A percentile compares a stretch with the other conserved stretches of the same genome.
Evolutionary conservation across 2,113 vertebrate species (phyloP).

Genomic region (Hymenochirus boettgeri): DNA sequence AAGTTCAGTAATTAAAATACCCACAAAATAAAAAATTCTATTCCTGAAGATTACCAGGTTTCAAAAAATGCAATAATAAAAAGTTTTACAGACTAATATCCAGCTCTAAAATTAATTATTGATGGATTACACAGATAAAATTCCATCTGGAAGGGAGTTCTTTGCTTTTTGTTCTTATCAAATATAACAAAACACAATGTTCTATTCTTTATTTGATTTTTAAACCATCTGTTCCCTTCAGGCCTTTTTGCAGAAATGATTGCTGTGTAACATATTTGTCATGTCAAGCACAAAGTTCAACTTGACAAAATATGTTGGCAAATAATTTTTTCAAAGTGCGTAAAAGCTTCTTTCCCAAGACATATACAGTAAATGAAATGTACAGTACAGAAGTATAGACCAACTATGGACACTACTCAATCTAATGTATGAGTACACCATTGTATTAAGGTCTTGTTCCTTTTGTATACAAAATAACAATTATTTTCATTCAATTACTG

Average conservation of each 20-base stretch:
- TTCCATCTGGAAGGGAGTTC: constrained; percentile 37
- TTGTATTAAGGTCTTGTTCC: too few relatives aligned
- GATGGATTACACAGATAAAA: constrained; percentile 36
- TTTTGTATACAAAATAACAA: too few relatives aligned
- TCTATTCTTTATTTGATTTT: constrained; percentile 29
- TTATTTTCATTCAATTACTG: too few relatives aligned
- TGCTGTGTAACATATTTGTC: constrained; percentile 24
- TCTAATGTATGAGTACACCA: too few relatives aligned
- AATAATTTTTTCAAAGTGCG: constrained; percentile 1
- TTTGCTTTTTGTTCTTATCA: constrained; percentile 29
- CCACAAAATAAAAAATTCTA: too few relatives aligned
- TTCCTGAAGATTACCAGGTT: too few relatives aligned
- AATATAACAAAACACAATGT: constrained; percentile 34
- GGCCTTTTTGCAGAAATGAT: constrained; percentile 23
- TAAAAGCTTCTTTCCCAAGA: too few relatives aligned
- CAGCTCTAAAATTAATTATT: constrained; percentile 32
- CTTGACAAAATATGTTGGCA: constrained; percentile 17
- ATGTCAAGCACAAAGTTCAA: constrained; percentile 33
- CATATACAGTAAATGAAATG: too few relatives aligned
- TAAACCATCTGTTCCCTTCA: constrained; percentile 33
- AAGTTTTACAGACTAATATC: constrained; percentile 16
- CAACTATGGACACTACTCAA: too few relatives aligned
- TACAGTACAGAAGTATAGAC: too few relatives aligned
- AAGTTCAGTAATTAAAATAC: too few relatives aligned
- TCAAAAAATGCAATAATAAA: too few relatives aligned